These are phyloP conservation scores for Camponotus vicinus DNA, from an alignment of 1,140 invertebrate species.

Conservation along the genomic window DNA sequence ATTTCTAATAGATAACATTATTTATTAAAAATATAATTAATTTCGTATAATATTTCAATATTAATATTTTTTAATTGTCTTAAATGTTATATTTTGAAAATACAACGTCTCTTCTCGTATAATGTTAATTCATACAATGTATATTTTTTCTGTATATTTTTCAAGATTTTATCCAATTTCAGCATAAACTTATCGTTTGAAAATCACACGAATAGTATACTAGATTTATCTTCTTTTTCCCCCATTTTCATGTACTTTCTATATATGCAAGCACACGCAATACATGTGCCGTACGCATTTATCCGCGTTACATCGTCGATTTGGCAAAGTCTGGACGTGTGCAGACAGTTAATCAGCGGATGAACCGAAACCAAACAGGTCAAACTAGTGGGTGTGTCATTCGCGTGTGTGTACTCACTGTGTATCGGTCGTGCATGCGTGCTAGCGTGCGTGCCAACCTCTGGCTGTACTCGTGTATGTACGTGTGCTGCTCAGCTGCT, in stretches of 20 bases:
- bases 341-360: conserved; percentile 79
- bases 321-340: conserved; percentile 66
- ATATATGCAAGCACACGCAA: neutral
- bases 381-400: conserved; percentile 76
- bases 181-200: neutral
- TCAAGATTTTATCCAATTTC: neutral
- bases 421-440: conserved; percentile 44
- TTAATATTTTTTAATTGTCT: neutral
- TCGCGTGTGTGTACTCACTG: conserved; percentile 25
- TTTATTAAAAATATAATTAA: neutral
- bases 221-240: too few relatives aligned
- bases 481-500: conserved; percentile 32
- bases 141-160: neutral
- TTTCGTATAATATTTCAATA: neutral
- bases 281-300: neutral
- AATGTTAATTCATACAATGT: neutral
- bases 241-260: neutral
- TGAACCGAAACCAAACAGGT: conserved; percentile 78
- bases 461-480: too few relatives aligned
- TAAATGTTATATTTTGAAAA: neutral
- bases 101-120: too few relatives aligned
- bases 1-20: neutral
- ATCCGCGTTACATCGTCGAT: conserved; percentile 15
- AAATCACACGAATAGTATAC: neutral
- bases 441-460: neutral